phyloP scores from a whole-genome alignment of 2,113 vertebrate genomes.

The Tonatia bakeri region DNA sequence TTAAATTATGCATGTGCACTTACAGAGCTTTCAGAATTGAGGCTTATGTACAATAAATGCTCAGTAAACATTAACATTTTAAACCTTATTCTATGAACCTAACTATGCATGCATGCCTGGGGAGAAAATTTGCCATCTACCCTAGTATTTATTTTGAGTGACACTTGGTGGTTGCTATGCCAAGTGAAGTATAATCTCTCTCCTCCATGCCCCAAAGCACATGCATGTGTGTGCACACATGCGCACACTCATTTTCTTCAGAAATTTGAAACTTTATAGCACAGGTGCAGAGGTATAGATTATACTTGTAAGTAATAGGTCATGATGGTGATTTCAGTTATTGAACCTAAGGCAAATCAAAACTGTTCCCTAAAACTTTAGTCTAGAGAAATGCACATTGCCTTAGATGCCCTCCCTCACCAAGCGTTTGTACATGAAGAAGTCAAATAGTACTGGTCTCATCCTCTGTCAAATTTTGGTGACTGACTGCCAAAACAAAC shows the following conservation, averaged over 20 bases:
- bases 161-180: neutral
- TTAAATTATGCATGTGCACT: neutral
- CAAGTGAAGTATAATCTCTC: neutral
- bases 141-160: neutral
- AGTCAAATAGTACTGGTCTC: neutral
- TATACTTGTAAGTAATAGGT: neutral
- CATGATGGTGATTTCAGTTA: neutral
- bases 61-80: constrained; percentile 15
- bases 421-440: neutral
- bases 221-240: neutral
- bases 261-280: neutral
- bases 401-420: neutral
- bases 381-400: neutral
- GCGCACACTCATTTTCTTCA: neutral
- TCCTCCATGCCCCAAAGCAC: neutral
- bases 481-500: neutral
- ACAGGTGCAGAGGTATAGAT: neutral
- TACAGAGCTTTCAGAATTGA: neutral
- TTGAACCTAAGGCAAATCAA: neutral
- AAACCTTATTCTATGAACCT: neutral
- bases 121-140: neutral
- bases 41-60: neutral
- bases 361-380: neutral
- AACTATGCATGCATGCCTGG: neutral
- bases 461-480: neutral